Base-by-base conservation (phyloP, 2,113 vertebrate genomes). In the Spilogale gracilis region DNA sequence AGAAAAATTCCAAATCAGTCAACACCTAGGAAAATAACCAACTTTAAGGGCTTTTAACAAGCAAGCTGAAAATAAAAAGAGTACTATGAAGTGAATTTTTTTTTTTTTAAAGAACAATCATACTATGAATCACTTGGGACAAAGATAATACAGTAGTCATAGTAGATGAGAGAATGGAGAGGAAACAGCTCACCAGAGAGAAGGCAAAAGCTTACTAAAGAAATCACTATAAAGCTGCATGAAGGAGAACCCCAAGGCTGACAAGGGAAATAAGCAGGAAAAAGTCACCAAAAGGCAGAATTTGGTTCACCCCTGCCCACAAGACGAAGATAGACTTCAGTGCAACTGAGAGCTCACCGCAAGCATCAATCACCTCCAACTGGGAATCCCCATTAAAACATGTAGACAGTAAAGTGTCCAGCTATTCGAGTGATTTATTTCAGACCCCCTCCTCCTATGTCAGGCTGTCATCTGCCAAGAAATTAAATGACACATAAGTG, bases 211-310 rank as follows among this genome's bases (percentile, higher is more conserved):
- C 97, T 98, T 98, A 97, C 60, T 92, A 96, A 95, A 97, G 98
- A 98, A 97, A 98, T 97, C 94, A 98, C 88, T 97, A 84, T 73
- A 90, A 98, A 85, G 97, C 73, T 98, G 89, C 48, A 97, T 90
- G 97, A 97, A 95, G 95, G 95, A 97, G 89, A 97, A 98, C 30
- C 96, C 95, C 89, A 97, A 95, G 61, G 83, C 94, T 97, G 96
- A 98, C 80, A 86, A 98, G 98, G 96, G 97, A 91, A 98, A 97
- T 96, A 96, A 97, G 79, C 94, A 98, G 94, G 88, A 97, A 97
- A 86, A 96, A 92, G 84, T 93, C 94, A 98, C 88, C 92, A 98
- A 97, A 97, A 95, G 87, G 82, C 48, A 98, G 97, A 98, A 95
- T 65, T 65, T 93, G 90, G 74, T 87, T 96, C 89, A 95, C 81